Evolutionary conservation across 1,140 invertebrate species (phyloP).

Genomic region (Drosophila serrata): DNA sequence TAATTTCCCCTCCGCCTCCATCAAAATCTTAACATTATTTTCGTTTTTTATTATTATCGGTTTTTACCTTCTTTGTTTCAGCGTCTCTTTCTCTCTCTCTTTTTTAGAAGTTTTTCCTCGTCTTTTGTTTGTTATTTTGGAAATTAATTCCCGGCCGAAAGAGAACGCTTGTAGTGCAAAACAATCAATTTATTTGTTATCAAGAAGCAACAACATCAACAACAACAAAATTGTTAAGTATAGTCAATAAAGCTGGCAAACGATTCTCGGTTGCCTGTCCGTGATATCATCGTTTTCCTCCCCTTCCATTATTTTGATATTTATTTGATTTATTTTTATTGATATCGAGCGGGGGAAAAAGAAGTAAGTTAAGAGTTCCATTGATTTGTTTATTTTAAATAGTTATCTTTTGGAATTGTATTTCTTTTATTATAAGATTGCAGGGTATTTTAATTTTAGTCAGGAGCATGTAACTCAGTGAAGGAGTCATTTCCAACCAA

Average conservation of each 20-base stretch:
- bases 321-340: slow-evolving; percentile 3
- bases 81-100: slow-evolving; percentile 12
- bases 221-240: slow-evolving; percentile 20
- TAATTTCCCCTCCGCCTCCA: slow-evolving; percentile 14
- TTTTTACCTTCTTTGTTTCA: slow-evolving; percentile 21
- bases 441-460: too few species aligned
- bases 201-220: slow-evolving; percentile 26
- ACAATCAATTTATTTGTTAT: slow-evolving; percentile 79
- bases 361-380: neutral
- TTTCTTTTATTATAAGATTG: neutral
- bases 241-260: slow-evolving; percentile 33
- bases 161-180: slow-evolving; percentile 41
- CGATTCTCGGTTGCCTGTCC: slow-evolving; percentile 5
- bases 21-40: slow-evolving; percentile 24
- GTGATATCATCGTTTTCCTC: slow-evolving; percentile 9
- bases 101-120: slow-evolving; percentile 4
- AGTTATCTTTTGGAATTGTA: neutral
- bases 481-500: too few species aligned
- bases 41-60: slow-evolving; percentile 31
- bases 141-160: slow-evolving; percentile 9
- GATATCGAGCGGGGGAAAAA: slow-evolving; percentile 11
- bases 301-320: neutral
- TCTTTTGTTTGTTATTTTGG: slow-evolving; percentile 26
- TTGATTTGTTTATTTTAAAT: neutral
- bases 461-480: too few species aligned